Percentiles rank a stretch among this genome's conserved stretches.
Evolutionary conservation across 1,140 invertebrate genomes (phyloP).

Genomic region (Drosophila bifasciata): DNA sequence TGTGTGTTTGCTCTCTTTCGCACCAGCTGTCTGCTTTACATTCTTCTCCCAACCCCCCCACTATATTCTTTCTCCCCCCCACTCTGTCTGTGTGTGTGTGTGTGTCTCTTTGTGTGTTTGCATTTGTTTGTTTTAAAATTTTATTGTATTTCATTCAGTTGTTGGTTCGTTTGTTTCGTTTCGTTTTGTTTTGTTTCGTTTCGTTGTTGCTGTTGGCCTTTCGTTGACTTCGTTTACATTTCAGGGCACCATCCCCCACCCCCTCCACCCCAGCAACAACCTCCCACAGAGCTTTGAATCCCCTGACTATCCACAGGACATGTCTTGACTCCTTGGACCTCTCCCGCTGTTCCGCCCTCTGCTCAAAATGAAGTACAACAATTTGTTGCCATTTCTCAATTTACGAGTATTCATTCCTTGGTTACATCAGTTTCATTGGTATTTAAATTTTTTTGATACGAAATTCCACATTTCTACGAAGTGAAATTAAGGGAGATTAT

Average conservation of each 20-base stretch:
- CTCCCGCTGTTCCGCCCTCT: too few species aligned
- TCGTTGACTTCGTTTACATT: constrained; percentile 9
- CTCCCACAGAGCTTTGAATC: neutral
- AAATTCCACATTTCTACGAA: too few species aligned
- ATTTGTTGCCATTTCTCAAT: too few species aligned
- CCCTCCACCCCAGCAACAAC: constrained; percentile 1
- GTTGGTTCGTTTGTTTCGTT: constrained; percentile 21
- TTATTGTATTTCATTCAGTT: constrained; percentile 70
- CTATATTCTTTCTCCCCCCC: neutral
- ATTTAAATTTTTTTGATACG: too few species aligned
- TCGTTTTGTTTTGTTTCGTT: constrained; percentile 1
- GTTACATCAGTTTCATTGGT: too few species aligned
- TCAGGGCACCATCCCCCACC: constrained; percentile 26
- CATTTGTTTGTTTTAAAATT: constrained; percentile 73
- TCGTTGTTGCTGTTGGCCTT: constrained; percentile 18
- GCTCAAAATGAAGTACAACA: too few species aligned
- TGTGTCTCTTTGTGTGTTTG: constrained; percentile 53
- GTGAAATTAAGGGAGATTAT: too few species aligned
- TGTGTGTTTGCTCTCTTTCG: constrained; percentile 34
- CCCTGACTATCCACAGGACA: too few species aligned
- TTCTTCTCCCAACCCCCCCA: too few species aligned
- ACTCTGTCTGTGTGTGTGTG: neutral
- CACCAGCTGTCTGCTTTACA: too few species aligned
- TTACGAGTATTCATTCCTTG: too few species aligned
- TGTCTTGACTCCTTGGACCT: too few species aligned